Evolutionary conservation across 2,113 vertebrate species (phyloP).

Genomic region (Propithecus coquereli): DNA sequence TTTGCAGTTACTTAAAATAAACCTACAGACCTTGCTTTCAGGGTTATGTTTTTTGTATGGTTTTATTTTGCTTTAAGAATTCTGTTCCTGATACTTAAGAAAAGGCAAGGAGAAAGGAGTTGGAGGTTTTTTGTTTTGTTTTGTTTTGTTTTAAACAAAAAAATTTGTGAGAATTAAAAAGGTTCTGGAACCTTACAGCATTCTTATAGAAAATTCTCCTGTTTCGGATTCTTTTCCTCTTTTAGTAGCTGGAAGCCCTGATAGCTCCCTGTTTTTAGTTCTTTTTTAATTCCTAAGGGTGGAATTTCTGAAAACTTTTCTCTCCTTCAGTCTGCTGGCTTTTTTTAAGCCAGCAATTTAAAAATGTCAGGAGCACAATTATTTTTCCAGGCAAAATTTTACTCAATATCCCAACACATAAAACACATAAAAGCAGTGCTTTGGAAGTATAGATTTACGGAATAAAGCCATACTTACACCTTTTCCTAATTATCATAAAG

Average conservation of each 20-base stretch:
- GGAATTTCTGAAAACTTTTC: neutral
- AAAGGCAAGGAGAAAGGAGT: neutral
- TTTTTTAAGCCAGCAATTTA: neutral
- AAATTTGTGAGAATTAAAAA: neutral
- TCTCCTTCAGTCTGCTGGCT: neutral
- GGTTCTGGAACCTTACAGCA: neutral
- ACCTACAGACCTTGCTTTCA: neutral
- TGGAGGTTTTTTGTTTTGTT: neutral
- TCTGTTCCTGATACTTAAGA: neutral
- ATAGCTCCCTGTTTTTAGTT: neutral
- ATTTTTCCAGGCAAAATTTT: constrained; percentile 19
- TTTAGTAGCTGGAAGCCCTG: neutral
- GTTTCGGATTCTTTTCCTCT: neutral
- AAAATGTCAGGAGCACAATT: neutral
- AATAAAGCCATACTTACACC: neutral
- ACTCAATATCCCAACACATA: neutral
- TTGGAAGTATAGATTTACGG: neutral
- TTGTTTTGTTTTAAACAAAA: neutral
- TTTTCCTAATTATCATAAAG: neutral
- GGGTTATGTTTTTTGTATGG: neutral
- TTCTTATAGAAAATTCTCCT: neutral
- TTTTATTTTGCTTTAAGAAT: neutral
- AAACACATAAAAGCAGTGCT: neutral
- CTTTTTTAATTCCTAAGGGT: neutral
- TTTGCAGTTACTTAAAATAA: neutral